Conservation (phyloP, 2,113 vertebrate species). For the Phalacrocorax aristotelis region DNA sequence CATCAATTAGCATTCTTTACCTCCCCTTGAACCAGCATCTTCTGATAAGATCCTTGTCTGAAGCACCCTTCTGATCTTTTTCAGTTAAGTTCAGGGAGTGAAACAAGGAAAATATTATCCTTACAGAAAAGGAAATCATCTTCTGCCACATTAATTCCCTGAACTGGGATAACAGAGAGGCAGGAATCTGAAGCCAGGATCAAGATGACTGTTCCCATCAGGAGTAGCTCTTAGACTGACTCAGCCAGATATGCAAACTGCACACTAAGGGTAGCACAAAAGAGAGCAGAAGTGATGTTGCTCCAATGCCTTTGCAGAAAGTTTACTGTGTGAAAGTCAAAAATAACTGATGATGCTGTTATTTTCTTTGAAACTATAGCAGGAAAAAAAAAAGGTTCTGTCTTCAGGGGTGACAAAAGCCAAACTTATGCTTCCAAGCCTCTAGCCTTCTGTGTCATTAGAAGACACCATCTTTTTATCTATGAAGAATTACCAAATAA, state of each 20-base stretch:
- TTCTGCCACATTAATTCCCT: not conserved
- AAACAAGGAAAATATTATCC: not conserved
- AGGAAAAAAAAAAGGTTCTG: not conserved
- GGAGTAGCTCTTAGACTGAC: not conserved
- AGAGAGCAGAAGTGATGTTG: not conserved
- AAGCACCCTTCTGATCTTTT: not conserved
- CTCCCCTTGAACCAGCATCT: not conserved
- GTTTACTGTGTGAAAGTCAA: not conserved
- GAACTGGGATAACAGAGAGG: not conserved
- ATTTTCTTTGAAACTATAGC: not conserved
- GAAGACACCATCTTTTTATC: not conserved
- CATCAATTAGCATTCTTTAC: not conserved
- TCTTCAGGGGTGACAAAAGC: not conserved
- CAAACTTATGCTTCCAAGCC: not conserved
- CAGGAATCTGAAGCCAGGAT: not conserved
- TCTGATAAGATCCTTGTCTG: not conserved
- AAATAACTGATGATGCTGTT: not conserved
- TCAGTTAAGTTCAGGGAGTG: not conserved
- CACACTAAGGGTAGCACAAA: not conserved
- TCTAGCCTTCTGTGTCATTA: not conserved
- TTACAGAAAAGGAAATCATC: not conserved
- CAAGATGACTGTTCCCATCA: accelerated
- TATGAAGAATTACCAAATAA: not conserved
- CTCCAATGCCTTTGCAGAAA: not conserved
- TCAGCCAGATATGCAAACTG: not conserved